Percentiles rank a stretch among this genome's conserved stretches.
phyloP scores from a whole-genome alignment of 2,797 vertebrate genomes.

The Pangasius djambal region DNA sequence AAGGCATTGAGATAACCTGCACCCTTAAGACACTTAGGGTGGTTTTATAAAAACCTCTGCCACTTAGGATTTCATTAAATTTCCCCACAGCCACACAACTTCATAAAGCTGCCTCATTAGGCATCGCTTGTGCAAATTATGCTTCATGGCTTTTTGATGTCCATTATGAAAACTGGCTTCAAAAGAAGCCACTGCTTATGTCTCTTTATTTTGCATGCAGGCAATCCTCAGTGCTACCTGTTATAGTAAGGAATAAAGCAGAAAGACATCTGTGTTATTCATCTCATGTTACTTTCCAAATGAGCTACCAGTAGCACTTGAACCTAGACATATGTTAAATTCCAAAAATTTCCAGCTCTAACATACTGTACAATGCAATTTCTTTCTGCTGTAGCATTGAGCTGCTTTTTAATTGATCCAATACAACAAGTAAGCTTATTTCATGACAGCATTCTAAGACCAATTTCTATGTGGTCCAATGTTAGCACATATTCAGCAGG shows the following conservation, averaged over 20 bases:
- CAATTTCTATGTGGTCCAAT: neutral
- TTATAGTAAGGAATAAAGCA: neutral
- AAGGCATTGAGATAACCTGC: neutral
- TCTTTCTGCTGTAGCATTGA: neutral
- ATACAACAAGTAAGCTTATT: too few relatives aligned
- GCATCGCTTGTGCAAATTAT: slow-evolving; percentile 36
- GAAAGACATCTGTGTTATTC: neutral
- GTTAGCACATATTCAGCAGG: neutral
- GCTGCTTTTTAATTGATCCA: neutral
- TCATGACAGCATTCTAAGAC: neutral
- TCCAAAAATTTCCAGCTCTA: neutral
- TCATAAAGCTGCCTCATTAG: slow-evolving; percentile 48
- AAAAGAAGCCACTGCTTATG: neutral
- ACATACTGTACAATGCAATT: neutral
- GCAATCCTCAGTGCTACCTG: neutral
- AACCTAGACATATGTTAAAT: neutral
- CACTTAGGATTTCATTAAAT: neutral
- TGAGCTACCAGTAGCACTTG: neutral
- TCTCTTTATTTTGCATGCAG: slow-evolving; percentile 13
- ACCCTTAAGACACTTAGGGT: neutral
- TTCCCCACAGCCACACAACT: neutral
- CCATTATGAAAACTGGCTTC: slow-evolving; percentile 4
- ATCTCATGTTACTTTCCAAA: neutral
- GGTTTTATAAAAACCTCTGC: slow-evolving; percentile 11
- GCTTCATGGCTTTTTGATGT: slow-evolving; percentile 21